phyloP scores from a whole-genome alignment of 2,797 vertebrate species.

The Anniella stebbinsi region DNA sequence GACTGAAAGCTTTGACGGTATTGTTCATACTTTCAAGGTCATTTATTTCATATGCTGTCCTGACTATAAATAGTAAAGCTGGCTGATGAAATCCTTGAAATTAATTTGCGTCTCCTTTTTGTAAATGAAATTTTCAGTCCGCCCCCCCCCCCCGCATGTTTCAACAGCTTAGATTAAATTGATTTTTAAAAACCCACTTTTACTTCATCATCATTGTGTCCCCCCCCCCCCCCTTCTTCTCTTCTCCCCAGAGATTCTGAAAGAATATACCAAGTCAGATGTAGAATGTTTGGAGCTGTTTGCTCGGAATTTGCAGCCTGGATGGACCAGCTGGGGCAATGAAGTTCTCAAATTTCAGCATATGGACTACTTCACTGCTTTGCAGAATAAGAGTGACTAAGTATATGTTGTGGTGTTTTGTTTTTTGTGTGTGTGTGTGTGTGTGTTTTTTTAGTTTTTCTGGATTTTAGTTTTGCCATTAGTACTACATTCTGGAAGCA shows the following conservation, averaged over 20 bases:
- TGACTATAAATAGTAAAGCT: slow-evolving; percentile 75
- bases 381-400: slow-evolving; percentile 61
- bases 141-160: slow-evolving; percentile 32
- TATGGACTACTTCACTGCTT: slow-evolving; percentile 84
- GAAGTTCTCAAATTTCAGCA: slow-evolving; percentile 97
- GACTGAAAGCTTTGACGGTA: slow-evolving; percentile 65
- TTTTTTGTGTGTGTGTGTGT: no score
- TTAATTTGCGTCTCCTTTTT: slow-evolving; percentile 73
- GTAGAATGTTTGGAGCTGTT: slow-evolving; percentile 91
- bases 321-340: slow-evolving; percentile 98
- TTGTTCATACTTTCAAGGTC: slow-evolving; percentile 74
- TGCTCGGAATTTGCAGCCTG: slow-evolving; percentile 91
- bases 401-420: neutral
- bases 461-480: slow-evolving; percentile 48
- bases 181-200: slow-evolving; percentile 21
- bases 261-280: slow-evolving; percentile 83
- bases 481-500: slow-evolving; percentile 23
- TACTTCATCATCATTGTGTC: slow-evolving; percentile 56
- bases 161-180: slow-evolving; percentile 62
- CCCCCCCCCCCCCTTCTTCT: neutral
- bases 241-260: slow-evolving; percentile 84
- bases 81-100: slow-evolving; percentile 75
- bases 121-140: slow-evolving; percentile 68
- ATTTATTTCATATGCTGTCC: slow-evolving; percentile 75
- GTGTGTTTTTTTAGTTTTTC: slow-evolving; percentile 4